These are phyloP conservation scores for Limnephilus rhombicus DNA, from an alignment of 2,888 invertebrate genomes.

Conservation along the genomic window DNA sequence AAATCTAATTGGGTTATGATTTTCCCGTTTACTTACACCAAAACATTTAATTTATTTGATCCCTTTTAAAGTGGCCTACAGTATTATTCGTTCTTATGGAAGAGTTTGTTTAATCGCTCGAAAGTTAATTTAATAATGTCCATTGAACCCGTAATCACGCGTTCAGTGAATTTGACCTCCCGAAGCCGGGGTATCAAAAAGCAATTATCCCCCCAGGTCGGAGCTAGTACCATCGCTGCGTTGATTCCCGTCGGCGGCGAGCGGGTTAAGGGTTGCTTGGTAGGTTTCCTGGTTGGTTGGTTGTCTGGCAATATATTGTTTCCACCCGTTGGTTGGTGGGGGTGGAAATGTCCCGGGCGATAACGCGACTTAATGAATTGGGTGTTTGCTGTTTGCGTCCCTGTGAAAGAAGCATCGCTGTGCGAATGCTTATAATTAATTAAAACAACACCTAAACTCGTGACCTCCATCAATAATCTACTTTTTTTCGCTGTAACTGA, in stretches of 20 bases:
- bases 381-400: slow-evolving; percentile 42
- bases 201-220: slow-evolving; percentile 26
- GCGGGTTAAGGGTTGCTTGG: slow-evolving; percentile 41
- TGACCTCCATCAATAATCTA: slow-evolving; percentile 9
- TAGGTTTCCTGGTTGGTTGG: not conserved
- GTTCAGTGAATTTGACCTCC: slow-evolving; percentile 35
- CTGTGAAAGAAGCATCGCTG: slow-evolving; percentile 45
- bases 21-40: not conserved
- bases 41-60: not conserved
- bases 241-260: slow-evolving; percentile 44
- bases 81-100: not conserved
- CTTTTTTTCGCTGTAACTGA: not conserved
- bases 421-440: slow-evolving; percentile 46
- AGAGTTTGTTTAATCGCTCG: not conserved
- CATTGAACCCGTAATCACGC: slow-evolving; percentile 37
- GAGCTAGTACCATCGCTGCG: not conserved
- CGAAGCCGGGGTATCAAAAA: slow-evolving; percentile 35
- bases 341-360: slow-evolving; percentile 50
- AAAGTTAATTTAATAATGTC: slow-evolving; percentile 5
- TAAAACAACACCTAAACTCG: slow-evolving; percentile 19
- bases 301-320: slow-evolving; percentile 42
- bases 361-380: slow-evolving; percentile 54
- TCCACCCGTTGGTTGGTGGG: not conserved
- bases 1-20: not conserved
- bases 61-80: not conserved